Evolutionary conservation across 2,797 vertebrate genomes (phyloP).

Genomic region (Telmatherina bonti): DNA sequence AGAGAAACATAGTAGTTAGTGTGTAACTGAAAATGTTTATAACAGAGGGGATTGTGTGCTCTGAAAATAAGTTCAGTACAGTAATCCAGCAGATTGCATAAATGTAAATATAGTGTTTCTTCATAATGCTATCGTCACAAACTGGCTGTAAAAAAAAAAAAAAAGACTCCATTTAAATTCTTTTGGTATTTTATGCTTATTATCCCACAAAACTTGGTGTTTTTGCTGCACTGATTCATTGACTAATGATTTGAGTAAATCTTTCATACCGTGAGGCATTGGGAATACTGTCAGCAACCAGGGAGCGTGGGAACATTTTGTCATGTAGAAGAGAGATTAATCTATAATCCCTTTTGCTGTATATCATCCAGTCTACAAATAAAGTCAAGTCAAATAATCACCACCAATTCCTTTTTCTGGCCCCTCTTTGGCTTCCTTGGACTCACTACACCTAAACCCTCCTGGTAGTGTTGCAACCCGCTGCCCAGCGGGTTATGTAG

Average conservation of each 20-base stretch:
- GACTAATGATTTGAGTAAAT: background rate
- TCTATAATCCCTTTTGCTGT: constrained; percentile 8
- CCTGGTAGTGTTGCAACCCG: constrained; percentile 54
- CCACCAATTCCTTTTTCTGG: constrained; percentile 31
- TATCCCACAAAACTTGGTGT: background rate
- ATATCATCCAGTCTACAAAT: constrained; percentile 30
- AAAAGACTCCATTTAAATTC: background rate
- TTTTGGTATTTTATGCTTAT: background rate
- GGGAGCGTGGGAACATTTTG: constrained; percentile 29
- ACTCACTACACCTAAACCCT: constrained; percentile 50
- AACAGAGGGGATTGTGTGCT: background rate
- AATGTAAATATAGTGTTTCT: background rate
- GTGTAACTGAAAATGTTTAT: background rate
- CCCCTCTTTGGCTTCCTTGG: constrained; percentile 24
- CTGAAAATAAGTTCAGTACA: background rate
- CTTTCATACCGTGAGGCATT: background rate
- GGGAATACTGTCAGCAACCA: constrained; percentile 25
- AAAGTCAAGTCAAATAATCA: constrained; percentile 34
- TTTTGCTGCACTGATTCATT: background rate
- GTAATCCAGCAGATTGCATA: too few species aligned
- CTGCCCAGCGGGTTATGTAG: constrained; percentile 61
- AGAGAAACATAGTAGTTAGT: background rate
- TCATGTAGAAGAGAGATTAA: constrained; percentile 10
- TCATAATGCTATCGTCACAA: background rate
- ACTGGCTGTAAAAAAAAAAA: background rate